phyloP scores from a whole-genome alignment of 2,113 vertebrate species.

The Chionomys nivalis region DNA sequence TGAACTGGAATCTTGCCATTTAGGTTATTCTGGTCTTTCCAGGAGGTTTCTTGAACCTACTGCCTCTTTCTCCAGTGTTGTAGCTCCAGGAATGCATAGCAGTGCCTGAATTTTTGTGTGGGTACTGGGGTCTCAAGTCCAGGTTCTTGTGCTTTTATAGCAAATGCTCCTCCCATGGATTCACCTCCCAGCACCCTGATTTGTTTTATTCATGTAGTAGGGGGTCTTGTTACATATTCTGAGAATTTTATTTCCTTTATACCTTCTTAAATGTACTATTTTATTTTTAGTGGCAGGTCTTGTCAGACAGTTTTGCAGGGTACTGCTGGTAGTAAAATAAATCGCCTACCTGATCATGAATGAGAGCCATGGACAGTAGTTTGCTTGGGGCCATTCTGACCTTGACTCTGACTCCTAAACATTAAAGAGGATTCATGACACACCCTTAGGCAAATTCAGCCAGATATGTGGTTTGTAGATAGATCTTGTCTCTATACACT shows the following conservation, averaged over 20 bases:
- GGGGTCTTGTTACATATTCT: background rate
- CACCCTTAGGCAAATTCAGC: background rate
- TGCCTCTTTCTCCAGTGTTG: background rate
- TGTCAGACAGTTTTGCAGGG: background rate
- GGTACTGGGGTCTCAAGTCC: background rate
- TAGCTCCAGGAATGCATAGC: background rate
- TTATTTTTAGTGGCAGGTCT: background rate
- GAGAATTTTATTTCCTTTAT: background rate
- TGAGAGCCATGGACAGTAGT: background rate
- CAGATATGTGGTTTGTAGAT: constrained; percentile 7
- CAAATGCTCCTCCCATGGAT: background rate
- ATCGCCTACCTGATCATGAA: background rate
- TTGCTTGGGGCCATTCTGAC: background rate
- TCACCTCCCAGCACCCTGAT: background rate
- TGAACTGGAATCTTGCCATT: background rate
- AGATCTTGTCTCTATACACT: background rate
- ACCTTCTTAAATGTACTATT: background rate
- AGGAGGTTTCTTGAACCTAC: background rate
- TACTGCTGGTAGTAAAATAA: background rate
- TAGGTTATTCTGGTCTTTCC: too few relatives aligned
- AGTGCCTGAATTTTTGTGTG: too few relatives aligned
- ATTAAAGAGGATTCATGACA: background rate
- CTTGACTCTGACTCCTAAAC: constrained; percentile 6
- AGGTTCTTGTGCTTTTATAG: background rate
- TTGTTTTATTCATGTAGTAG: background rate